These are phyloP conservation scores for Ochotona princeps DNA, from an alignment of 2,113 vertebrate species.

Conservation along the genomic window DNA sequence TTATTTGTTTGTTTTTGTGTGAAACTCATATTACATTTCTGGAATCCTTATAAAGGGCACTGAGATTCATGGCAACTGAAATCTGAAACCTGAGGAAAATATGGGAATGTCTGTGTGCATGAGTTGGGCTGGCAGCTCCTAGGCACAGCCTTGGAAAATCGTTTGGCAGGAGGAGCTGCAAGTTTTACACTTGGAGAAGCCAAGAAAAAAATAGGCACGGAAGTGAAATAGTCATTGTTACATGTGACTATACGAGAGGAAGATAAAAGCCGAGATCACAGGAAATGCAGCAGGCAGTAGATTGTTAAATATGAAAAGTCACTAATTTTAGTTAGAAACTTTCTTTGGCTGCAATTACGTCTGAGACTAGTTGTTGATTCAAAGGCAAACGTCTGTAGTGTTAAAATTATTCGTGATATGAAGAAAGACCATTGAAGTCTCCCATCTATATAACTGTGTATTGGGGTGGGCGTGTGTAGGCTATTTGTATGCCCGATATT, in stretches of 20 bases:
- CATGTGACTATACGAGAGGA: slow-evolving; percentile 47
- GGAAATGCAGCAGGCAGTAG: slow-evolving; percentile 59
- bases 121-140: slow-evolving; percentile 43
- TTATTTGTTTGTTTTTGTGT: slow-evolving; percentile 2
- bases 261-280: slow-evolving; percentile 66
- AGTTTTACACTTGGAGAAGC: slow-evolving; percentile 72
- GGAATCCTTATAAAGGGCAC: not conserved
- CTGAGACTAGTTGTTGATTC: slow-evolving; percentile 75
- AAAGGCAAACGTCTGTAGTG: slow-evolving; percentile 78
- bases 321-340: slow-evolving; percentile 75
- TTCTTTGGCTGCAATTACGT: slow-evolving; percentile 71
- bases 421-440: slow-evolving; percentile 73
- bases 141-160: slow-evolving; percentile 53
- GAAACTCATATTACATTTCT: not conserved
- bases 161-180: slow-evolving; percentile 66
- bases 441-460: slow-evolving; percentile 82
- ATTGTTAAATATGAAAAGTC: slow-evolving; percentile 72
- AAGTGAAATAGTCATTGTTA: slow-evolving; percentile 59
- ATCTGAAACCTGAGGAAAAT: slow-evolving; percentile 39
- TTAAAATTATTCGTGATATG: slow-evolving; percentile 79
- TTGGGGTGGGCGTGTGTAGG: slow-evolving; percentile 47
- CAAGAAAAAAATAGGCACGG: slow-evolving; percentile 77
- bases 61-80: not conserved
- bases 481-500: slow-evolving; percentile 79
- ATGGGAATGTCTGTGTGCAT: not conserved